A percentile compares a stretch with the other conserved stretches of the same genome.
These are phyloP conservation scores for Ceriagrion tenellum DNA, from an alignment of 2,888 invertebrate species.

Conservation along the genomic window DNA sequence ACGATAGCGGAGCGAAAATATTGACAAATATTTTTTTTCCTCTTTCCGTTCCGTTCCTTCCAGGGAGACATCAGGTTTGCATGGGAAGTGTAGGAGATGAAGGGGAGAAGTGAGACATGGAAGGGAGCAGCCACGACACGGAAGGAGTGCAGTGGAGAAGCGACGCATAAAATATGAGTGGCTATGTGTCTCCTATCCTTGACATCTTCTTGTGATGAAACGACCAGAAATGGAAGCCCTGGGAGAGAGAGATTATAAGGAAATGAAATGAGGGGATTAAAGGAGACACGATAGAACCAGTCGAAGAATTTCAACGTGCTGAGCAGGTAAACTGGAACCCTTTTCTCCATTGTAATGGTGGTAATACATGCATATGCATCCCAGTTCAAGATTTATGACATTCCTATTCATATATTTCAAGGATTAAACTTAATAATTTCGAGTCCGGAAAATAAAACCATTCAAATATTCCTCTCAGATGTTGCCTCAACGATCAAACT, in stretches of 20 bases:
- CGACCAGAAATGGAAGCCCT: background rate
- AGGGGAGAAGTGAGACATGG: background rate
- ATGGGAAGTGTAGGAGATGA: conserved; percentile 3
- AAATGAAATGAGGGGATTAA: background rate
- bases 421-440: background rate
- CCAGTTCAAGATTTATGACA: background rate
- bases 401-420: background rate
- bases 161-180: conserved; percentile 26
- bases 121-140: background rate
- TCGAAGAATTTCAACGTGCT: background rate
- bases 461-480: background rate
- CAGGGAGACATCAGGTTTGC: conserved; percentile 35
- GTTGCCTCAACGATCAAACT: too few relatives aligned
- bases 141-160: background rate
- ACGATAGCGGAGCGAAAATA: conserved; percentile 43
- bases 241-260: background rate
- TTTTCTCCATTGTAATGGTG: background rate
- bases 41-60: background rate
- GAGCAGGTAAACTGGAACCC: background rate
- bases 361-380: background rate
- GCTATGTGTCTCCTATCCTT: background rate
- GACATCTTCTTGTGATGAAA: background rate
- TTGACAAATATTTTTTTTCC: conserved; percentile 55
- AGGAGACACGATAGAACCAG: background rate
- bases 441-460: background rate